Base-by-base conservation (phyloP, 2,888 invertebrate genomes). In the Branchipolynoe longqiensis region DNA sequence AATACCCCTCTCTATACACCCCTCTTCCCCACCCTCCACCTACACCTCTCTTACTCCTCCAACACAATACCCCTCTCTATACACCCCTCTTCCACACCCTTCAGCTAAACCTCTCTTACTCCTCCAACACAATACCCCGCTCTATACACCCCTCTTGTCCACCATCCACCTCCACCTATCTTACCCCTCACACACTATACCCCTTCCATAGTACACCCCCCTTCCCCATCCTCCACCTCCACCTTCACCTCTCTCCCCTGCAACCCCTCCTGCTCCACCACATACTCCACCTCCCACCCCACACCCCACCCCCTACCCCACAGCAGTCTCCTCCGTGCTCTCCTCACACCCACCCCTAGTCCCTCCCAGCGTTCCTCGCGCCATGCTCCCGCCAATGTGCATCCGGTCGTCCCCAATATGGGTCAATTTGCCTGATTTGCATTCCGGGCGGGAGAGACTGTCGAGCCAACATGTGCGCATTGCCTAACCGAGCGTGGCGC, bases 401-500 rank as follows among this genome's bases (percentile, higher is more conserved):
- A 62, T 62, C 31, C 62, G 1, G 62, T n/a, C n/a, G n/a, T n/a
- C n/a, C 62, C 62, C 62, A 62, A 62, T 62, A 31, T 62, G 62
- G 62, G 62, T 62, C 62, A 62, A 62, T 62, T 62, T 62, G 62
- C n/a, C 25, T 62, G 62, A 62, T 62, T 62, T 62, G 62, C 62
- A 62, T 62, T 62, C 62, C 62, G 31, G 62, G 28, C n/a, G 31
- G 62, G 31, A 25, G 31, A 62, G 62, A 18, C 14, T 25, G 28
- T 62, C 62, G 62, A 31, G 62, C 62, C 62, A 62, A 62, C 62
- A 62, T 28, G 62, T 25, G 25, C 62, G 22, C 31, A 31, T 62
- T 62, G 62, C 62, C 62, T 62, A 62, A 62, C 62, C 62, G 62
- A 62, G n/a, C 62, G 62, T 62, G 14, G 28, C 28, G 1, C 62